A percentile compares a stretch with the other conserved stretches of the same genome.
These are phyloP conservation scores for Zaprionus davidi DNA, from an alignment of 1,140 invertebrate genomes.

Conservation along the genomic window DNA sequence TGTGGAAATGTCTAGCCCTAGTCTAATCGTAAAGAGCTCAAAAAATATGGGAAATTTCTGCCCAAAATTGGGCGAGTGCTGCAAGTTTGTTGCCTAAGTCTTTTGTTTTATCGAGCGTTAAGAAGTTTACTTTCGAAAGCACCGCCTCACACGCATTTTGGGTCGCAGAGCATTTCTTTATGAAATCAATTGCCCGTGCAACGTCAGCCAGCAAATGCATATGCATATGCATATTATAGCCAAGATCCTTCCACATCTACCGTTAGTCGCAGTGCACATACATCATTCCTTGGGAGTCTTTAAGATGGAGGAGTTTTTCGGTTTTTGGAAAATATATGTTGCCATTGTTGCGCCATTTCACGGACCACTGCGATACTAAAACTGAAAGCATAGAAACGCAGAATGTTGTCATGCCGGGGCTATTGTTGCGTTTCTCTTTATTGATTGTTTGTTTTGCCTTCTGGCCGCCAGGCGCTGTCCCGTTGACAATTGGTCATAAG, in stretches of 20 bases:
- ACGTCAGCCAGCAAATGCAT: constrained; percentile 4
- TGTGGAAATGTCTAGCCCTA: constrained; percentile 37
- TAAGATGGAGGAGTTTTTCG: constrained; percentile 65
- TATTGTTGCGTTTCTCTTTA: constrained; percentile 39
- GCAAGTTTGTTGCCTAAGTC: constrained; percentile 65
- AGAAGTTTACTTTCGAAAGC: constrained; percentile 16
- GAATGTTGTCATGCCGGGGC: constrained; percentile 50
- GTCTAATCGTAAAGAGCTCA: constrained; percentile 22
- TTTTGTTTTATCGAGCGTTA: constrained; percentile 55
- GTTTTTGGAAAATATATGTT: constrained; percentile 65
- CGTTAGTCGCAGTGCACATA: constrained; percentile 63
- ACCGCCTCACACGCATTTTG: background rate
- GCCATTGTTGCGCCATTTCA: constrained; percentile 75
- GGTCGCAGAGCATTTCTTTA: background rate
- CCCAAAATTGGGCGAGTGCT: constrained; percentile 19
- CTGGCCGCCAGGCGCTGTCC: constrained; percentile 38
- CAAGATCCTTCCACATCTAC: constrained; percentile 29
- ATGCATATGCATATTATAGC: constrained; percentile 7
- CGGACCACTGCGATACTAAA: constrained; percentile 39
- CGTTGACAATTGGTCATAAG: constrained; percentile 71
- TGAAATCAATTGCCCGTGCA: constrained; percentile 21
- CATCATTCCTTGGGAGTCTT: constrained; percentile 57
- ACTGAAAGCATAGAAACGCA: constrained; percentile 53
- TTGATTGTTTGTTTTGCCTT: constrained; percentile 77
- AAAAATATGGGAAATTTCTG: constrained; percentile 28